Base-by-base conservation (phyloP, 2,888 invertebrate species). In the Uropetala carovei region DNA sequence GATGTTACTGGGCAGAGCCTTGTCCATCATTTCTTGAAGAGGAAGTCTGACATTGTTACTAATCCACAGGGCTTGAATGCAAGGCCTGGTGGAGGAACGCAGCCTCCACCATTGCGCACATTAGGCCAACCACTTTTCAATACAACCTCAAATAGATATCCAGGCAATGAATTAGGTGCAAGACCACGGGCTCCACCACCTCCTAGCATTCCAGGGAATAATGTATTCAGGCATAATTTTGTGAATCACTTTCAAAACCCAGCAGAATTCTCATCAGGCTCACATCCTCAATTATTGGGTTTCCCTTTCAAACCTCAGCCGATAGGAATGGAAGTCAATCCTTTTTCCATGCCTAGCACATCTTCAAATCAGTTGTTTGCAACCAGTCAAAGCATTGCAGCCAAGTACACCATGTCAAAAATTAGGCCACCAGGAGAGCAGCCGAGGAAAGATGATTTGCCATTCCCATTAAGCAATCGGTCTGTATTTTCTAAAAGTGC, bases 1-100 rank as follows among this genome's bases (percentile, higher is more conserved):
- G 64, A 64, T 5, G 10, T 89, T 18, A 56, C 89, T 18, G 89
- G 89, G 43, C 60, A 89, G 89, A 43, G 64, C 43, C 89, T 89
- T 43, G 43, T 89, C 4, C 43, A 68, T 16, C 89, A 68, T n/a
- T n/a, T 89, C 13, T 43, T 43, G 27, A 89, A 68, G 43, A 89
- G 43, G 9, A 89, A 64, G 43, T 43, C 64, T 7, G 64, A n/a
- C 8, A 64, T 16, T n/a, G 9, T 14, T 89, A 11, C 64, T 5
- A 10, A 43, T 89, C 64, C 43, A 13, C 89, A 43, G 10, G n/a
- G 64, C 43, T 18, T n/a, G 11, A 60, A 64, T 60, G 16, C 64
- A 10, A 64, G 9, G 18, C n/a, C 18, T 18, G 14, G 10, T 18
- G 14, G 43, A 89, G 43, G 68, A 64, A 89, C 64, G 13, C 11